A percentile compares a stretch with the other conserved stretches of the same genome.
Evolutionary conservation across 2,888 invertebrate genomes (phyloP).

Genomic region (Athripsodes cinereus): DNA sequence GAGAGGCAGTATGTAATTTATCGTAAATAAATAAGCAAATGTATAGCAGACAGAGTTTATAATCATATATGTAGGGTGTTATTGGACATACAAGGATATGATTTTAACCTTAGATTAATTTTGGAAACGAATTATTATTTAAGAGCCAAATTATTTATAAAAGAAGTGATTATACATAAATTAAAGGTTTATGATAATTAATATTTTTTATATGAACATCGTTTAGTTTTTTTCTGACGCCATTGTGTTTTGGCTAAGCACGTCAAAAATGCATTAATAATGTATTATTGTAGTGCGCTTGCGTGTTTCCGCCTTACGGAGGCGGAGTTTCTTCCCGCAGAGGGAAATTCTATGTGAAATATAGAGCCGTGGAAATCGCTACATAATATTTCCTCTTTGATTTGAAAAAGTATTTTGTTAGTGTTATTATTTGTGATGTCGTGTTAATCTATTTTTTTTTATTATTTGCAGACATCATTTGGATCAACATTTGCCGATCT

Average conservation of each 20-base stretch:
- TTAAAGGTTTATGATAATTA: too few species aligned
- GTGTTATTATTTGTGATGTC: too few species aligned
- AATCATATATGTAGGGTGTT: too few species aligned
- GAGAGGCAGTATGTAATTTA: too few species aligned
- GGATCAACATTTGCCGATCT: slow-evolving; percentile 75
- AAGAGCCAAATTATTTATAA: too few species aligned
- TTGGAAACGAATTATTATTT: too few species aligned
- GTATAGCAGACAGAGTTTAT: too few species aligned
- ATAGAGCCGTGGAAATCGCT: background rate
- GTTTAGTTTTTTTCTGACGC: background rate
- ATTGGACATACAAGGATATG: too few species aligned
- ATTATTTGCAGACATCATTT: slow-evolving; percentile 64
- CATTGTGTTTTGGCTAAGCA: background rate
- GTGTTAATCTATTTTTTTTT: slow-evolving; percentile 3
- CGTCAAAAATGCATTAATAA: background rate
- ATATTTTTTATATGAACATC: too few species aligned
- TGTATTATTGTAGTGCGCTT: background rate
- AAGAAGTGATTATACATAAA: too few species aligned
- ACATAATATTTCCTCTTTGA: background rate
- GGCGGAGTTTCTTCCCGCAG: background rate
- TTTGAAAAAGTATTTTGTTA: background rate
- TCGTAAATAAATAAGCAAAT: too few species aligned
- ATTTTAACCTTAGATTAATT: too few species aligned
- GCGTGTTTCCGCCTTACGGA: slow-evolving; percentile 14
- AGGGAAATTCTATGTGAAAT: background rate